Evolutionary conservation across 2,888 invertebrate species (phyloP), one percentile per base, ranked within the genome.

Genomic region (Lycophotia porphyrea): DNA sequence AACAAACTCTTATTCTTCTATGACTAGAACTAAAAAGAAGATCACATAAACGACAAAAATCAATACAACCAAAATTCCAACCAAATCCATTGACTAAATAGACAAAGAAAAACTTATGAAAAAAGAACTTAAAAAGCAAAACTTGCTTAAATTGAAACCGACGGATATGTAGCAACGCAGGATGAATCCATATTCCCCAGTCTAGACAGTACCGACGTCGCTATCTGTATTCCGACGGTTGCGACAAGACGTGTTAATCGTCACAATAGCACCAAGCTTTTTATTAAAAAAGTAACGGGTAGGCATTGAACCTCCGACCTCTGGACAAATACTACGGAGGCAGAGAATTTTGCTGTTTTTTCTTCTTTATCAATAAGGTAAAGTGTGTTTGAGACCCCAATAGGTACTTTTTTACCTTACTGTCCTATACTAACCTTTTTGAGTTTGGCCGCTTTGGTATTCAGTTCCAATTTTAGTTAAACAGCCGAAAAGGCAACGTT

Each of bases 171-270:
- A 82, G 60, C 83, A 79, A 60, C 73, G 78, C 76, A 74, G 71
- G 44, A 72, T 73, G 76, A 87, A 85, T 83, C 80, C 84, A 84
- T 85, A 86, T 84, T 80, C 84, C 61, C 72, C 76, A 78, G 86
- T 86, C 86, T 86, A 86, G 86, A 86, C 86, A 78, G 76, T 71
- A 78, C 63, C 52, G 74, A 77, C 78, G 47, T 64, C 52, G 79
- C 78, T 84, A 88, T 88, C 84, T 88, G 88, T 84, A 84, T 88
- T 88, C 84, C 74, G 65, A 60, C 71, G 82, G 75, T 74, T 76
- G 52, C 78, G 67, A 84, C 88, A 87, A 79, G 78, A 87, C 88
- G 88, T 86, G 84, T 77, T 88, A 88, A 87, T 88, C 81, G 88
- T 74, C 79, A 81, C 84, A 84, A 87, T 79, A 85, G 79, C 83